Evolutionary conservation across 1,140 invertebrate species (phyloP).

Genomic region (Brachionus calyciflorus): DNA sequence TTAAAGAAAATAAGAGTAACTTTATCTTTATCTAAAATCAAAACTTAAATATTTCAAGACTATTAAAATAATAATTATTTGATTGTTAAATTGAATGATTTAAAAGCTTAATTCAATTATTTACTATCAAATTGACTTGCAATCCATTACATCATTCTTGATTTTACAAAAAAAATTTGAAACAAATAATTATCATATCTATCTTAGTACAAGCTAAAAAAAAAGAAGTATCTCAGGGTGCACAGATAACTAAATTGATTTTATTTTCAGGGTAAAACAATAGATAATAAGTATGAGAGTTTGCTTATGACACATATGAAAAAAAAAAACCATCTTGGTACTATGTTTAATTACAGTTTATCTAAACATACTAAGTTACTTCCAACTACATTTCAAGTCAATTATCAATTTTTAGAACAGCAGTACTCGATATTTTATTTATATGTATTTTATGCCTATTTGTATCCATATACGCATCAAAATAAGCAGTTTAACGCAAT

Average conservation of each 20-base stretch:
- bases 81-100: slow-evolving; percentile 37
- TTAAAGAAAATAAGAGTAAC: no score
- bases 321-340: no score
- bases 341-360: slow-evolving; percentile 9
- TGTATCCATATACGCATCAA: not conserved
- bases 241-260: not conserved
- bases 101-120: slow-evolving; percentile 30
- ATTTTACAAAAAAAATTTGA: not conserved
- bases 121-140: slow-evolving; percentile 15
- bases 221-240: slow-evolving; percentile 6
- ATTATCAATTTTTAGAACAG: slow-evolving; percentile 18
- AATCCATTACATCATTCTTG: slow-evolving; percentile 35
- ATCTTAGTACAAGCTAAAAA: no score
- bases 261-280: no score
- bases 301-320: slow-evolving; percentile 15
- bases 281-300: not conserved
- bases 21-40: not conserved
- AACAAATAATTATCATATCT: slow-evolving; percentile 26
- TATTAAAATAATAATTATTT: not conserved
- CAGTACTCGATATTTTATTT: not conserved
- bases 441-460: not conserved
- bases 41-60: not conserved
- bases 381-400: slow-evolving; percentile 4
- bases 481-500: slow-evolving; percentile 40
- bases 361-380: not conserved